Evolutionary conservation across 1,140 invertebrate species (phyloP).

Genomic region (Vanessa tameamea): DNA sequence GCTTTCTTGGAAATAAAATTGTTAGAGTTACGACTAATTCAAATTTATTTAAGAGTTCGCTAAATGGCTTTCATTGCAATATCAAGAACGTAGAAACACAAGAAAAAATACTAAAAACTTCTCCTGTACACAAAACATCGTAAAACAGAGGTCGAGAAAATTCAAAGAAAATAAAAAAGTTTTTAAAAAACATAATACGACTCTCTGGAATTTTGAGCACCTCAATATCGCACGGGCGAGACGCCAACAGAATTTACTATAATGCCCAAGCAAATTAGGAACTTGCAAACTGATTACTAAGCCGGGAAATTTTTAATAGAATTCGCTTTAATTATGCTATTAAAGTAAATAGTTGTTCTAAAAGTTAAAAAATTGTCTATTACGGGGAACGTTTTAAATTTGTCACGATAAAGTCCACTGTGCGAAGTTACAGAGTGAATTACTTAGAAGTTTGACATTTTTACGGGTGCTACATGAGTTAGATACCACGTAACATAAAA

Average conservation of each 20-base stretch:
- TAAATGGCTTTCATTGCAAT: background rate
- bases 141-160: background rate
- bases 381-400: constrained; percentile 13
- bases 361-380: constrained; percentile 11
- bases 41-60: background rate
- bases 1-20: background rate
- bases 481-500: constrained; percentile 10
- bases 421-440: constrained; percentile 18
- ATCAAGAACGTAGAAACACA: background rate
- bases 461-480: constrained; percentile 25
- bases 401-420: constrained; percentile 12
- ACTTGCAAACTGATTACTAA: constrained; percentile 23
- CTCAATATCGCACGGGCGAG: constrained; percentile 6
- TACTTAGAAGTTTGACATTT: constrained; percentile 25
- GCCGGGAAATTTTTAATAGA: constrained; percentile 18
- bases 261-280: constrained; percentile 12
- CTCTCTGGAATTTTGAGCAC: background rate
- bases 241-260: constrained; percentile 12
- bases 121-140: background rate
- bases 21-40: background rate
- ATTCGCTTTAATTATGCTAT: constrained; percentile 22
- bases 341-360: constrained; percentile 22
- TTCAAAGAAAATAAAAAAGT: constrained; percentile 1
- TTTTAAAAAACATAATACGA: constrained; percentile 4
- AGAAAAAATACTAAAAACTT: background rate